phyloP scores from a whole-genome alignment of 1,140 invertebrate species.

The Aphelenchoides besseyi region DNA sequence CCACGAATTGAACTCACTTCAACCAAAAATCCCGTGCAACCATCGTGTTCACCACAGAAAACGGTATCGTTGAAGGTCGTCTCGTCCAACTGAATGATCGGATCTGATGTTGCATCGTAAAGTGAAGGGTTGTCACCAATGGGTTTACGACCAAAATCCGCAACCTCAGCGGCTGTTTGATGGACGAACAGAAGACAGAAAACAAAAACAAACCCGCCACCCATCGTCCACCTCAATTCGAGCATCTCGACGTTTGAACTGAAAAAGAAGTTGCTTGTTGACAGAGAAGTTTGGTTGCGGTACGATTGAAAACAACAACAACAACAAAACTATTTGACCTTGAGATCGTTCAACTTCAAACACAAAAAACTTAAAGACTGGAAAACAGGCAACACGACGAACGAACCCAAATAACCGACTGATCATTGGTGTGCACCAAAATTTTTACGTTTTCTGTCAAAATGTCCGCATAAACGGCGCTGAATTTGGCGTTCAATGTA shows the following conservation, averaged over 20 bases:
- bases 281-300: too few species aligned
- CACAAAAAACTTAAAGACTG: too few species aligned
- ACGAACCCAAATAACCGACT: not conserved
- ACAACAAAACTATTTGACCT: too few species aligned
- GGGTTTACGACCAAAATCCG: conserved; percentile 46
- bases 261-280: not conserved
- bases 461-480: too few species aligned
- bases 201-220: conserved; percentile 14
- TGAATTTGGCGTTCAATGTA: too few species aligned
- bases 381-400: too few species aligned
- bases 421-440: conserved; percentile 5
- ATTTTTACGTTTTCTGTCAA: too few species aligned
- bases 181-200: conserved; percentile 26
- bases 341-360: too few species aligned
- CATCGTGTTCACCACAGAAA: conserved; percentile 38
- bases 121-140: conserved; percentile 61
- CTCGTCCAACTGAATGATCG: conserved; percentile 59
- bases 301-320: too few species aligned
- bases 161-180: conserved; percentile 30
- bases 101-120: conserved; percentile 47
- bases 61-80: conserved; percentile 59
- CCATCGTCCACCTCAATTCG: not conserved
- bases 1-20: conserved; percentile 50
- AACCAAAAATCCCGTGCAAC: conserved; percentile 54
- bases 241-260: not conserved